A percentile compares a stretch with the other conserved stretches of the same genome.
phyloP scores from a whole-genome alignment of 2,888 invertebrate species.

The Conus canariensis region DNA sequence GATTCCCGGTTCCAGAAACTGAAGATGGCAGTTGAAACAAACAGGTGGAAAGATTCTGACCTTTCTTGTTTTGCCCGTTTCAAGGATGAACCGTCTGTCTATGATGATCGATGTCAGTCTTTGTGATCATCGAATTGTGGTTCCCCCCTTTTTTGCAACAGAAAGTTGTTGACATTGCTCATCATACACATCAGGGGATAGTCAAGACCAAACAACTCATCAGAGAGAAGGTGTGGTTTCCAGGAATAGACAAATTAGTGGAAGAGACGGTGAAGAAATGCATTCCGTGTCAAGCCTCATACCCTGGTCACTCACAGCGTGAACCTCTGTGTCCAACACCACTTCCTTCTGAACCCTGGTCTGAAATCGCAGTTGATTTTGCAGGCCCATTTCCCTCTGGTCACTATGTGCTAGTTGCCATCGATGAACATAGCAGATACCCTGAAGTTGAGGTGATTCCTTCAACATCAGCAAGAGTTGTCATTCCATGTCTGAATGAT shows the following conservation, averaged over 20 bases:
- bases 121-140: slow-evolving; percentile 45
- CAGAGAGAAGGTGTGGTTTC: slow-evolving; percentile 62
- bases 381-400: slow-evolving; percentile 10
- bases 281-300: slow-evolving; percentile 50
- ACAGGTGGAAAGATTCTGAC: slow-evolving; percentile 42
- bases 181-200: slow-evolving; percentile 59
- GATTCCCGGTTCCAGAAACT: slow-evolving; percentile 44
- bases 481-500: slow-evolving; percentile 43
- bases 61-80: slow-evolving; percentile 26
- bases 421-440: slow-evolving; percentile 56
- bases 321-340: slow-evolving; percentile 37
- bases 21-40: slow-evolving; percentile 45
- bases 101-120: not conserved
- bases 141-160: slow-evolving; percentile 55
- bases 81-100: slow-evolving; percentile 41
- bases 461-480: slow-evolving; percentile 47
- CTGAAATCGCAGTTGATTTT: not conserved
- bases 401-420: slow-evolving; percentile 49
- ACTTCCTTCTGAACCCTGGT: slow-evolving; percentile 45
- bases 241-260: slow-evolving; percentile 55
- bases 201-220: slow-evolving; percentile 54
- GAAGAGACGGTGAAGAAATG: slow-evolving; percentile 50
- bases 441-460: slow-evolving; percentile 53
- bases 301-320: not conserved
- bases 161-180: slow-evolving; percentile 54